Base-by-base conservation (phyloP, 2,113 vertebrate genomes). In the Mustela nigripes region DNA sequence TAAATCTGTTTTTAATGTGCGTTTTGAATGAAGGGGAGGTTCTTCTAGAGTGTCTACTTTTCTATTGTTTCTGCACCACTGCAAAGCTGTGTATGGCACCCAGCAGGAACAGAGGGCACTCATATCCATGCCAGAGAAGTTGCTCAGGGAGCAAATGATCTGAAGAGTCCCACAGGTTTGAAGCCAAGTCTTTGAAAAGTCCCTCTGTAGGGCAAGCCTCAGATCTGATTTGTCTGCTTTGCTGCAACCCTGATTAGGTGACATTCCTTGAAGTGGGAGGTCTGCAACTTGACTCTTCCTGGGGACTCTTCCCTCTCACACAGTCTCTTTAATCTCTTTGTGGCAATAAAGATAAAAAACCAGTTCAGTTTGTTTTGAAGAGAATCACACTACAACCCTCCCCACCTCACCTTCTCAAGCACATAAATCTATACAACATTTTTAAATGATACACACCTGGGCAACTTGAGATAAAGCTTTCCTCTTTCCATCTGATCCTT, bases 141-240 rank as follows among this genome's bases (percentile, higher is more conserved):
- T 91, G 83, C 9, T 97, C 19, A 36, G 69, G 60, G 73, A 98
- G 89, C 58, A 93, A 95, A 89, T 21, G 16, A 84, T 87, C 80
- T 78, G 85, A 95, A 73, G 60, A 91, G 60, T 74, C 24, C 76
- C 26, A 8, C 22, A 9, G 31, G 33, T 95, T 83, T 93, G 56
- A 96, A 97, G 50, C 26, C 42, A 94, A 85, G n/a, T 26, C 48
- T 98, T 96, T 95, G 90, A 97, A 96, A 93, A 85, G 10, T 2
- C 33, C 4, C 31, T 85, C 76, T 71, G 31, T 48, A 26, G 65
- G 92, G 73, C 24, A 65, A 91, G 28, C 36, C 50, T 97, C 76
- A 98, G 71, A 95, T 91, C 45, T 80, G 50, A 97, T 67, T 74
- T 50, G 63, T 24, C 62, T 90, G 26, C 36, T 88, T 92, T 92